These are phyloP conservation scores for Phorcus lineatus DNA, from an alignment of 2,888 invertebrate genomes.

Conservation along the genomic window DNA sequence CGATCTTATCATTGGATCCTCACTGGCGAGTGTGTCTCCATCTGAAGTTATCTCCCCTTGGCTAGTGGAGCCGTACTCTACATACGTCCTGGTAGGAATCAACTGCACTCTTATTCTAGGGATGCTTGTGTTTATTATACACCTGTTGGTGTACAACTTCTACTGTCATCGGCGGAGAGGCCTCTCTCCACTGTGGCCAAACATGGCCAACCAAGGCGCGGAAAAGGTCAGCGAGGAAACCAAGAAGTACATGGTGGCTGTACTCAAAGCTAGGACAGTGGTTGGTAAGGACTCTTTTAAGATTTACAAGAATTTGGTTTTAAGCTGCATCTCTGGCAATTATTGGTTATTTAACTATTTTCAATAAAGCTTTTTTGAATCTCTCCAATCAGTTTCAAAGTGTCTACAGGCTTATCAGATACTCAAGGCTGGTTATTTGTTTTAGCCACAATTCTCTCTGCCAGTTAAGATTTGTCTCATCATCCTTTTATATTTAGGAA, in stretches of 20 bases:
- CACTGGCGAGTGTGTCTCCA: conserved; percentile 44
- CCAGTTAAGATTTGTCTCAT: too few relatives aligned
- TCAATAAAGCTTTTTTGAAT: too few relatives aligned
- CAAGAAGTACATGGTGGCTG: conserved; percentile 67
- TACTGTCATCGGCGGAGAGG: conserved; percentile 50
- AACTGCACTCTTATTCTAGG: conserved; percentile 52
- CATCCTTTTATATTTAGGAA: too few relatives aligned
- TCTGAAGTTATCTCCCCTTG: conserved; percentile 48
- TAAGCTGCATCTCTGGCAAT: too few relatives aligned
- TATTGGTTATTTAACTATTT: too few relatives aligned
- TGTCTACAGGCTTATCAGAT: too few relatives aligned
- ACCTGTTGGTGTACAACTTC: conserved; percentile 49
- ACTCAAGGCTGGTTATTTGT: too few relatives aligned
- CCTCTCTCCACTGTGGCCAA: conserved; percentile 66
- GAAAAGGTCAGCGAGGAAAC: conserved; percentile 61
- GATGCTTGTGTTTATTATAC: conserved; percentile 48
- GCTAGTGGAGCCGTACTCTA: conserved; percentile 58
- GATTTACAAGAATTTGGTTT: too few relatives aligned
- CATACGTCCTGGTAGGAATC: conserved; percentile 51
- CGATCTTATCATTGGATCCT: conserved; percentile 58
- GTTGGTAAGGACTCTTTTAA: conserved; percentile 53
- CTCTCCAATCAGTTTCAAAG: too few relatives aligned
- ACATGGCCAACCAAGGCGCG: conserved; percentile 58
- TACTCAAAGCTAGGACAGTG: conserved; percentile 64
- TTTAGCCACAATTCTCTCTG: too few relatives aligned